Base-by-base conservation (phyloP, 2,797 vertebrate genomes). In the Gallinago nigripennis region DNA sequence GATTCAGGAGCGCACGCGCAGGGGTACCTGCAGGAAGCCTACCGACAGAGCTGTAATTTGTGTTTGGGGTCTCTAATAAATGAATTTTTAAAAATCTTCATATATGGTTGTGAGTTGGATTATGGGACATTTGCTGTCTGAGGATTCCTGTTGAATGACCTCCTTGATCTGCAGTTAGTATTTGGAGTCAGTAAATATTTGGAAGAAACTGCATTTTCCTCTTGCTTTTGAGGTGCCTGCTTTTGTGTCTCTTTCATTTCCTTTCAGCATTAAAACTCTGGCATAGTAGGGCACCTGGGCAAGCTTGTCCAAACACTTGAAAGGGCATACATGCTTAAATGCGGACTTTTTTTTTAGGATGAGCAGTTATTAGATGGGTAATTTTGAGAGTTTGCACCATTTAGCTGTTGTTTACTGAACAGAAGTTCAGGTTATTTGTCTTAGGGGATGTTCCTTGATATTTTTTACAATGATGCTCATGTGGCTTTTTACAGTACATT, bases 51-150 rank as follows among this genome's bases (percentile, higher is more conserved):
- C 33, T 71, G 25, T 48, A 50, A 23, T 61, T 41, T 68, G 11
- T 63, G 19, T 2, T 68, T 68, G 8, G 31, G 6, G 3, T 73
- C 18, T 71, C 33, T 39, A 60, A 82, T 48, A 73, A 88, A 61
- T 23, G 0, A 43, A 23, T 65, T 82, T 6, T 1, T 0, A 45
- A 72, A 57, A 24, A 19, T 41, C 13, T 28, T 56, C 33, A 1
- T 27, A 3, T 60, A 5, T 35, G 20, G 3, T 18, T 41, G 2
- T 41, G 18, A 2, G 8, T 35, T 71, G 88, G 24, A 7, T 69
- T 35, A 16, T 69, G 41, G 17, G 37, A 41, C 8, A 1, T 58
- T 30, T 81, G 3, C 14, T 58, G 1, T 19, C 28, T 31, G 41
- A 81, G 27, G 37, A 41, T 68, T 76, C 12, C 23, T 61, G 10